These are phyloP conservation scores for Glossophaga mutica DNA, from an alignment of 2,797 vertebrate species.

Conservation along the genomic window DNA sequence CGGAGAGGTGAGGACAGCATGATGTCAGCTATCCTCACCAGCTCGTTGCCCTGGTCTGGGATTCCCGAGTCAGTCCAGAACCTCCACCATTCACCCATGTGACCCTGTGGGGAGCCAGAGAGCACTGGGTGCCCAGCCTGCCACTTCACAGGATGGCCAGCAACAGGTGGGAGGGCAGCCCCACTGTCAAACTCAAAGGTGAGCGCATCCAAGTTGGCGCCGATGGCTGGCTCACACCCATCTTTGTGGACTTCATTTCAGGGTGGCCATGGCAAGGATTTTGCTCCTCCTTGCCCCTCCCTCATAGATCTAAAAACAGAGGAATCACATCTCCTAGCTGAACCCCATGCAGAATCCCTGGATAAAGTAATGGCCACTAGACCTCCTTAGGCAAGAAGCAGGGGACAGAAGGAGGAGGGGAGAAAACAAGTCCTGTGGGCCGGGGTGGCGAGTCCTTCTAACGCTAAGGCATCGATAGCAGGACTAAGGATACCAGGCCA, in stretches of 20 bases:
- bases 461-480: neutral
- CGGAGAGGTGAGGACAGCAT: neutral
- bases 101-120: rapidly evolving
- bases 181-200: rapidly evolving
- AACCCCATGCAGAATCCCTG: neutral
- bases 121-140: neutral
- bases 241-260: neutral
- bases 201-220: neutral
- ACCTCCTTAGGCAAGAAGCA: neutral
- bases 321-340: neutral
- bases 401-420: neutral
- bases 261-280: rapidly evolving
- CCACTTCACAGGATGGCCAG: rapidly evolving
- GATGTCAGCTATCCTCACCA: neutral
- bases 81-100: rapidly evolving
- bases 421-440: neutral
- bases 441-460: neutral
- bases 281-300: neutral
- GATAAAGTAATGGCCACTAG: too few relatives aligned
- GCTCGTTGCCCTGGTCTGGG: neutral
- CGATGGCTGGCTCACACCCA: rapidly evolving
- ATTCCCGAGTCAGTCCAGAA: neutral
- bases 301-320: neutral
- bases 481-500: neutral
- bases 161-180: neutral